phyloP scores from a whole-genome alignment of 1,140 invertebrate species.

The Sipha flava region DNA sequence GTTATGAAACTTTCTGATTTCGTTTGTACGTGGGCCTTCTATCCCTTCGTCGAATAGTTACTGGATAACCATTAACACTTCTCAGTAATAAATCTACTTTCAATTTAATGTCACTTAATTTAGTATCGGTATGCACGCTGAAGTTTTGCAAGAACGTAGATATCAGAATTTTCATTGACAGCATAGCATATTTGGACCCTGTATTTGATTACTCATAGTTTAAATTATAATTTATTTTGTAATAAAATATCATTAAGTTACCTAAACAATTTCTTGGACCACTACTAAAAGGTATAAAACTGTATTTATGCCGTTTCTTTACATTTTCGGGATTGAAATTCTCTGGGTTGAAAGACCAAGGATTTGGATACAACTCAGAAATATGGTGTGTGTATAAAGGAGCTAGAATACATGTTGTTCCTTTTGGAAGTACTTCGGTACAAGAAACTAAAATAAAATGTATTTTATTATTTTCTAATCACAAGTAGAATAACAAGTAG shows the following conservation, averaged over 20 bases:
- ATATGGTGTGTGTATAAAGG: conserved; percentile 51
- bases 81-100: conserved; percentile 35
- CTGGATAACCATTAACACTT: conserved; percentile 32
- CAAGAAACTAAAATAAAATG: background rate
- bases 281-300: conserved; percentile 50
- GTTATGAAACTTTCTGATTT: conserved; percentile 33
- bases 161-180: conserved; percentile 36
- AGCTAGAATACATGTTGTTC: conserved; percentile 52
- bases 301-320: conserved; percentile 40
- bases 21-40: conserved; percentile 10
- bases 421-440: conserved; percentile 46
- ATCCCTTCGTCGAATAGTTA: conserved; percentile 19
- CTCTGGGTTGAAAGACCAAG: conserved; percentile 52
- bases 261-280: conserved; percentile 48
- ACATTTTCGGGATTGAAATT: conserved; percentile 48
- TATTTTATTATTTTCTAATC: background rate
- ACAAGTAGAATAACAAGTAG: background rate
- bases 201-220: background rate
- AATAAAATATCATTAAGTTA: conserved; percentile 37
- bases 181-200: conserved; percentile 36
- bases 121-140: conserved; percentile 33
- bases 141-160: conserved; percentile 35
- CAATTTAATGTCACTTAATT: conserved; percentile 36
- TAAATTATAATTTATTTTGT: background rate
- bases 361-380: conserved; percentile 48